Conservation (phyloP, 2,113 vertebrate species). For the Callithrix jacchus region DNA sequence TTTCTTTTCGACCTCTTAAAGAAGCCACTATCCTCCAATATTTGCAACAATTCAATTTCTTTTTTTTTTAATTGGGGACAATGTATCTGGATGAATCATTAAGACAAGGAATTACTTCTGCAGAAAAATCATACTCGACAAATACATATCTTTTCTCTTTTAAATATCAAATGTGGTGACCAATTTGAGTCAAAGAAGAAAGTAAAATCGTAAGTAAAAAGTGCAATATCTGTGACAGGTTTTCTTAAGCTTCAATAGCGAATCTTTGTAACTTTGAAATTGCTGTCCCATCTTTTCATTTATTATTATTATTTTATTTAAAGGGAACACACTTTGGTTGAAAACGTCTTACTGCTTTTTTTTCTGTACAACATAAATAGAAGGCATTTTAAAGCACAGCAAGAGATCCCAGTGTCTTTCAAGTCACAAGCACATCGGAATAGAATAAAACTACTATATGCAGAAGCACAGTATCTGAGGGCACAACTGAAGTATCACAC, state of each 20-base stretch:
- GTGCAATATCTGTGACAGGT: neutral
- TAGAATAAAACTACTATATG: neutral
- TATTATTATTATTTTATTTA: conserved; percentile 6
- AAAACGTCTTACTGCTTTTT: neutral
- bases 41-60: neutral
- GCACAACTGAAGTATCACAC: no score
- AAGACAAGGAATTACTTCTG: neutral
- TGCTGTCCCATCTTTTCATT: neutral
- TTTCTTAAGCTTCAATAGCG: neutral
- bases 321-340: neutral
- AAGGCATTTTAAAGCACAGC: neutral
- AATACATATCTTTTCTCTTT: neutral
- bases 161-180: neutral
- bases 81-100: neutral
- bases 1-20: neutral
- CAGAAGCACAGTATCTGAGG: neutral
- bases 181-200: neutral
- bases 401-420: neutral
- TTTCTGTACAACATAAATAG: neutral
- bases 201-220: neutral
- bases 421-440: neutral
- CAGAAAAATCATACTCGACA: neutral
- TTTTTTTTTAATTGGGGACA: neutral
- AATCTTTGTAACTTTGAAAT: neutral
- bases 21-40: neutral